Evolutionary conservation across 2,888 invertebrate species (phyloP).

Genomic region (Eristalinus sepulchralis): DNA sequence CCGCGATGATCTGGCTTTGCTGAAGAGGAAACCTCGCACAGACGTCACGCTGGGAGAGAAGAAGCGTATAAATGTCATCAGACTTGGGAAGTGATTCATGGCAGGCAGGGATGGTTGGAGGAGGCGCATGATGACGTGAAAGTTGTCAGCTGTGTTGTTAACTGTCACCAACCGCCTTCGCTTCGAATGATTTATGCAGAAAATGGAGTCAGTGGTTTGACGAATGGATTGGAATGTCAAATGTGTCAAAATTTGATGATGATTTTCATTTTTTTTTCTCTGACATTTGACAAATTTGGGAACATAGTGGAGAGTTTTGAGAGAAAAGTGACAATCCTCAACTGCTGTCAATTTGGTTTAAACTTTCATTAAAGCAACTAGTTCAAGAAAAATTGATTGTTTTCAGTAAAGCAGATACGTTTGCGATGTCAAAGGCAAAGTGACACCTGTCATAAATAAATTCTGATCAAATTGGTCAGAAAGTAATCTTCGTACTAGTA

Average conservation of each 20-base stretch:
- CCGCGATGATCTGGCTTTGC: neutral
- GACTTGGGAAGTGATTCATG: neutral
- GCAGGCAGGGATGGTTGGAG: neutral
- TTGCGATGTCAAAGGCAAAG: no score
- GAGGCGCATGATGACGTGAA: neutral
- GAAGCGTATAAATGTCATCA: neutral
- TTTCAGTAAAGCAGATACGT: no score
- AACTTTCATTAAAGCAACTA: no score
- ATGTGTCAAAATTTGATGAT: neutral
- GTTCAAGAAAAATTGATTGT: no score
- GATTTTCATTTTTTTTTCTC: no score
- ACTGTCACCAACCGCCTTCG: neutral
- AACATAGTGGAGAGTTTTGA: no score
- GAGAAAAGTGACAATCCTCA: no score
- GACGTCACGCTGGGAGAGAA: neutral
- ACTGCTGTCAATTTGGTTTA: no score
- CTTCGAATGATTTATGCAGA: neutral
- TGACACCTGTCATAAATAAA: no score
- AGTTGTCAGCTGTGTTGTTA: neutral
- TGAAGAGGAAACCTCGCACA: neutral
- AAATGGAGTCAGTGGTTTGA: neutral
- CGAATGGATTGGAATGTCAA: neutral
- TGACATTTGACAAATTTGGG: no score
- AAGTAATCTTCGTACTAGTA: no score
- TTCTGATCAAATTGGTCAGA: no score